Conservation (phyloP, 2,797 vertebrate species). For the Alosa sapidissima region DNA sequence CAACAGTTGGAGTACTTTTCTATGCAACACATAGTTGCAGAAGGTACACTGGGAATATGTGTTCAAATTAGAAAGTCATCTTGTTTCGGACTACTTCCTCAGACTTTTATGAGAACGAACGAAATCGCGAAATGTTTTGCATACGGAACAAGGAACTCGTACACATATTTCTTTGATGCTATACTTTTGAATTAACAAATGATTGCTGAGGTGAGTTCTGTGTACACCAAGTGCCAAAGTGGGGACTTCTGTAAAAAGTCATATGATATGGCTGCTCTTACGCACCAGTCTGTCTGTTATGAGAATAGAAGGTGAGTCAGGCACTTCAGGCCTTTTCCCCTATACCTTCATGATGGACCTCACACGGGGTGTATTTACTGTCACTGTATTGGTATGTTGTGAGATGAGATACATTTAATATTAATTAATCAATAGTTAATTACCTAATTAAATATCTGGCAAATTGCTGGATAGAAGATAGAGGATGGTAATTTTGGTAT, state of each 20-base stretch:
- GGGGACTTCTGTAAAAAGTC: slow-evolving; percentile 14
- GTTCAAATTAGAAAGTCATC: not conserved
- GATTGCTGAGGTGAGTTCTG: not conserved
- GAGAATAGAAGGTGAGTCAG: slow-evolving; percentile 13
- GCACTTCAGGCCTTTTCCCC: not conserved
- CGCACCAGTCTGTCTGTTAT: not conserved
- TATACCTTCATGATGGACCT: not conserved
- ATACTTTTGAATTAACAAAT: not conserved
- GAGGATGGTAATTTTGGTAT: not conserved
- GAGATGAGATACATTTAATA: not conserved
- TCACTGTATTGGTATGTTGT: not conserved
- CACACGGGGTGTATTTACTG: not conserved
- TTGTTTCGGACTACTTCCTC: not conserved
- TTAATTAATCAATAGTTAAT: too few relatives aligned
- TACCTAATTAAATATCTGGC: not conserved
- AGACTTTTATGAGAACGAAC: not conserved
- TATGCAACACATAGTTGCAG: not conserved
- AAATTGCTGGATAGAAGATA: not conserved
- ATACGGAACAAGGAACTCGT: not conserved
- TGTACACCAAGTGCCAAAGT: not conserved
- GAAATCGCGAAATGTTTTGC: not conserved
- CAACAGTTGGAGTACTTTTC: slow-evolving; percentile 5
- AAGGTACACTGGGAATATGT: not conserved
- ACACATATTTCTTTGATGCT: not conserved
- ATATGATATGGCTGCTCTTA: not conserved